phyloP scores from a whole-genome alignment of 2,888 invertebrate genomes.

The Drosophila sordidapex region DNA sequence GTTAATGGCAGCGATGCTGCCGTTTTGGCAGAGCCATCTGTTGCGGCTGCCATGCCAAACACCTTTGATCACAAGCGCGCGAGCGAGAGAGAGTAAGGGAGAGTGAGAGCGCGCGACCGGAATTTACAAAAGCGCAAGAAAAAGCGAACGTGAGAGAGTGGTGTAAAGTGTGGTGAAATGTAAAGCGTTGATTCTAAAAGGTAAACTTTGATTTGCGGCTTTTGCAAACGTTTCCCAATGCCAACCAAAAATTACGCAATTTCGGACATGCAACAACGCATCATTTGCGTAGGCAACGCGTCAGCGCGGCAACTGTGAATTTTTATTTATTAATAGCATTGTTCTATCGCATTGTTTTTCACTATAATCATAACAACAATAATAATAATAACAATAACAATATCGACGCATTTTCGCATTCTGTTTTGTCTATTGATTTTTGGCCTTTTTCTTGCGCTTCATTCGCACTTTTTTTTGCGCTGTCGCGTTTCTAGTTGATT shows the following conservation, averaged over 20 bases:
- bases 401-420: constrained; percentile 71
- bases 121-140: constrained; percentile 48
- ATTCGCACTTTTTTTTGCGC: constrained; percentile 72
- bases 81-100: constrained; percentile 17
- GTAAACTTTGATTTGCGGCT: constrained; percentile 39
- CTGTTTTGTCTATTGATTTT: constrained; percentile 70
- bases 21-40: constrained; percentile 71
- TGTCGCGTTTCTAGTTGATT: constrained; percentile 42
- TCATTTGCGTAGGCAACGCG: constrained; percentile 53
- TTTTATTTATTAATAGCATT: constrained; percentile 69
- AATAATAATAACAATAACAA: constrained; percentile 42
- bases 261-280: constrained; percentile 69
- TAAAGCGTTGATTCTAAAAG: constrained; percentile 54
- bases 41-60: constrained; percentile 70
- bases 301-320: constrained; percentile 22
- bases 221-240: constrained; percentile 38
- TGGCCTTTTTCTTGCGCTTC: constrained; percentile 73
- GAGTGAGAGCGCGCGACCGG: constrained; percentile 27
- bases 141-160: constrained; percentile 13
- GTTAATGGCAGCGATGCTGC: constrained; percentile 46
- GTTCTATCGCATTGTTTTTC: constrained; percentile 45
- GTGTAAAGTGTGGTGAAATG: constrained; percentile 43
- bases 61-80: constrained; percentile 10
- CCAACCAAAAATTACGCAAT: constrained; percentile 57
- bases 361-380: constrained; percentile 30